Conservation (phyloP, 2,113 vertebrate genomes). For the Gasterosteus aculeatus region DNA sequence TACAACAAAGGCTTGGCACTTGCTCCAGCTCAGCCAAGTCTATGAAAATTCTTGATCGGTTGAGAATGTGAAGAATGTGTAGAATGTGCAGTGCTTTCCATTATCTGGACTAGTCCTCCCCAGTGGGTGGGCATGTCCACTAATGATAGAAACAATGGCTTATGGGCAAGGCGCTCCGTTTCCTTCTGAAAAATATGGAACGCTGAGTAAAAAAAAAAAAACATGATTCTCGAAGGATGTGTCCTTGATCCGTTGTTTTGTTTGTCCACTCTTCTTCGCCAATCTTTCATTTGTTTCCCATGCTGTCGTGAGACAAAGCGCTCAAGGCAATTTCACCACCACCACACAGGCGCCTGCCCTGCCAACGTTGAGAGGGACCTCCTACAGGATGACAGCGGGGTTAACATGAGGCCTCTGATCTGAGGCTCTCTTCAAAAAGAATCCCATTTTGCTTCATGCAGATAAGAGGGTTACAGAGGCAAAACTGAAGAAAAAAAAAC, state of each 20-base stretch:
- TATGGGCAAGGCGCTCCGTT: slow-evolving; percentile 52
- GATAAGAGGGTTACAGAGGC: slow-evolving; percentile 40
- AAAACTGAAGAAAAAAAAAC: slow-evolving; percentile 17
- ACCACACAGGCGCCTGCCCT: slow-evolving; percentile 94
- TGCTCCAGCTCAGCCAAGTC: slow-evolving; percentile 60
- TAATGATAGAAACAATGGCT: slow-evolving; percentile 73
- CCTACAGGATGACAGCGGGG: slow-evolving; percentile 80
- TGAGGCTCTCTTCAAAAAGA: slow-evolving; percentile 37
- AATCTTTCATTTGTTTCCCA: slow-evolving; percentile 64
- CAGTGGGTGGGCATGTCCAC: slow-evolving; percentile 60
- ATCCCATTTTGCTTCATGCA: slow-evolving; percentile 38
- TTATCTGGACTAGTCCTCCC: slow-evolving; percentile 44
- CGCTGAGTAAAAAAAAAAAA: slow-evolving; percentile 44
- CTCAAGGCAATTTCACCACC: slow-evolving; percentile 91
- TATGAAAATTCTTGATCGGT: slow-evolving; percentile 69
- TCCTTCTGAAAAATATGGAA: slow-evolving; percentile 68
- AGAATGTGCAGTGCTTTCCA: slow-evolving; percentile 54
- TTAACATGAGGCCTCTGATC: slow-evolving; percentile 65
- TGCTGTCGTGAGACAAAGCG: slow-evolving; percentile 55
- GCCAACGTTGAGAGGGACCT: slow-evolving; percentile 95
- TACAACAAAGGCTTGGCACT: slow-evolving; percentile 60
- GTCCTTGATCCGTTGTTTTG: slow-evolving; percentile 64
- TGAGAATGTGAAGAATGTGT: slow-evolving; percentile 67
- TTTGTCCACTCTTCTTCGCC: slow-evolving; percentile 62
- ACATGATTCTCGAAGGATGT: slow-evolving; percentile 56